Percentiles rank a stretch among this genome's conserved stretches.
These are phyloP conservation scores for Drosophila histrio DNA, from an alignment of 2,888 invertebrate genomes.

Conservation along the genomic window DNA sequence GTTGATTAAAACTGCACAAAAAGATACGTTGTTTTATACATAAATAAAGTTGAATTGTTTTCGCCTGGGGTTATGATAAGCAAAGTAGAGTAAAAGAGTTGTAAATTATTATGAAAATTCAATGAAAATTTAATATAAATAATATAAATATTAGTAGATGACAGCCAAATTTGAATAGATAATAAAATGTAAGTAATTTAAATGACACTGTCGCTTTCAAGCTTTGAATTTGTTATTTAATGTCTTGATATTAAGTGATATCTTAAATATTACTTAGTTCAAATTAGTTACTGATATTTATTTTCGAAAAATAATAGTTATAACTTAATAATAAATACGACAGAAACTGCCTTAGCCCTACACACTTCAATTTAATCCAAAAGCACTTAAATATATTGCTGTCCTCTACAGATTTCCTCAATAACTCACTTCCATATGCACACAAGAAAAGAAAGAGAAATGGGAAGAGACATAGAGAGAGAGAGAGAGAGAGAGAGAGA, in stretches of 20 bases:
- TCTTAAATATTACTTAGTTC: neutral
- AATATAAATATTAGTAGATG: neutral
- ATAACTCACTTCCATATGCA: constrained; percentile 25
- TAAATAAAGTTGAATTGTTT: constrained; percentile 40
- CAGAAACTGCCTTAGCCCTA: neutral
- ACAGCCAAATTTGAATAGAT: neutral
- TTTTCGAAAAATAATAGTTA: neutral
- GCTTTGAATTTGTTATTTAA: too few species aligned
- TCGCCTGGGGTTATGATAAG: constrained; percentile 26
- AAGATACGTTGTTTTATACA: constrained; percentile 32
- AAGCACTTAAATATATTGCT: constrained; percentile 10
- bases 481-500: neutral
- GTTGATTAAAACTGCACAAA: constrained; percentile 54
- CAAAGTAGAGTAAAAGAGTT: constrained; percentile 15
- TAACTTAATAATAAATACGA: neutral
- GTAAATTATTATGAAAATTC: constrained; percentile 6
- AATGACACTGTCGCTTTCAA: too few species aligned
- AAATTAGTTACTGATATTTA: neutral
- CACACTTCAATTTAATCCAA: neutral
- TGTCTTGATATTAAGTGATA: neutral
- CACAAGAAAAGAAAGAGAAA: constrained; percentile 4
- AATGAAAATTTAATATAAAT: neutral
- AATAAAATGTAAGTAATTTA: neutral
- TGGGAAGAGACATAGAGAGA: too few species aligned
- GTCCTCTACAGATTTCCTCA: constrained; percentile 2